Percentiles rank a stretch among this genome's conserved stretches.
Conservation (phyloP, 2,113 vertebrate genomes). For the Urocitellus parryii region DNA sequence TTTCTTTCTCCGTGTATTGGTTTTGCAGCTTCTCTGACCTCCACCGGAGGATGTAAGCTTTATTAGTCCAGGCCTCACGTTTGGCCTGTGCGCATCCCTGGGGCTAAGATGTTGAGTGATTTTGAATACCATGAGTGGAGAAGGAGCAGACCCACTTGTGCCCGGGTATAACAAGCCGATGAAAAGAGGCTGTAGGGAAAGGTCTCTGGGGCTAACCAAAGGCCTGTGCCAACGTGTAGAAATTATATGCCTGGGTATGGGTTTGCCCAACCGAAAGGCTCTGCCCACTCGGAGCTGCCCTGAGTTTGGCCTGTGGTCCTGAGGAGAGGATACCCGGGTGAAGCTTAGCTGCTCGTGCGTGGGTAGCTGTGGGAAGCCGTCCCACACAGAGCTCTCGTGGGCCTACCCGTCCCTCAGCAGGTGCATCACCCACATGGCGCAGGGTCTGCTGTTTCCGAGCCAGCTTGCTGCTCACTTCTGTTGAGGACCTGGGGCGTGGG, state of each 20-base stretch:
- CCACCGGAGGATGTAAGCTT: neutral
- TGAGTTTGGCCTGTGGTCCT: neutral
- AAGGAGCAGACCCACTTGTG: neutral
- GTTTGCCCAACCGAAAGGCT: neutral
- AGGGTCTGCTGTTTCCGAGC: neutral
- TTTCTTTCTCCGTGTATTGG: neutral
- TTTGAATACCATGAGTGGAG: neutral
- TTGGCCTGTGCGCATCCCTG: fast-evolving
- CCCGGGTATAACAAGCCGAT: neutral
- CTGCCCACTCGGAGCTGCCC: neutral
- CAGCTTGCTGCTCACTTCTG: neutral
- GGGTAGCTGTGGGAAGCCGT: neutral
- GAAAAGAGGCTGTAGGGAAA: neutral
- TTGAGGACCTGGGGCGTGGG: neutral
- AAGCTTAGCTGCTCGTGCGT: neutral
- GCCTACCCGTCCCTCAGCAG: neutral
- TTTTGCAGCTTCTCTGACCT: neutral
- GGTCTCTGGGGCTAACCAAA: neutral
- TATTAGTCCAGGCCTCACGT: fast-evolving
- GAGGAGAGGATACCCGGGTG: neutral
- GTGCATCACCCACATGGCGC: neutral
- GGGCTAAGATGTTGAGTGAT: neutral
- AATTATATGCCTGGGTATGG: fast-evolving
- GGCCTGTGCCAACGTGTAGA: fast-evolving
- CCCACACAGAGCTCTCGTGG: neutral